phyloP scores from a whole-genome alignment of 2,113 vertebrate species.

The Pluvianellus socialis region DNA sequence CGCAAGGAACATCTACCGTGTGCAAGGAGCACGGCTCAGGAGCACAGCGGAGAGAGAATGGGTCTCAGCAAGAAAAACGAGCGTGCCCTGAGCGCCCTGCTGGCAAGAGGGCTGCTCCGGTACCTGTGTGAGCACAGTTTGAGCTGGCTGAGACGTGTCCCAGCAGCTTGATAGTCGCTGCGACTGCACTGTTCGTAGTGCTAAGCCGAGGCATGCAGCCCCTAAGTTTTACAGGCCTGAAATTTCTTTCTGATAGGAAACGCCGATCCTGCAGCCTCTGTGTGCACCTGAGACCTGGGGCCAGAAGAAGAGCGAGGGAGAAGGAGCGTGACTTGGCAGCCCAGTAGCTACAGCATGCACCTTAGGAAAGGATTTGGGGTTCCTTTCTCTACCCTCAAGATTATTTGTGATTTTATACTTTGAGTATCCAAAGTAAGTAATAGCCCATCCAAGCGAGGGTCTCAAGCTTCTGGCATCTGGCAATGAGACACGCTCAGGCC shows the following conservation, averaged over 20 bases:
- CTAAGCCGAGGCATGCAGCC: neutral
- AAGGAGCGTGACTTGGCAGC: neutral
- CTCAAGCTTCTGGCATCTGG: neutral
- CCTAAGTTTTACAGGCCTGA: neutral
- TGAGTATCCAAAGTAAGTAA: neutral
- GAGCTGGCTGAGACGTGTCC: neutral
- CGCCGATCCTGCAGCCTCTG: neutral
- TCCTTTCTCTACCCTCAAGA: neutral
- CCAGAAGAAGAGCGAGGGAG: accelerated
- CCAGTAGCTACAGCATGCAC: neutral
- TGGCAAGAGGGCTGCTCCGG: neutral
- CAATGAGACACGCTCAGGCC: neutral
- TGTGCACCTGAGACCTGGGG: neutral
- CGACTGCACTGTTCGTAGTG: neutral
- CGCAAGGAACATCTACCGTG: neutral
- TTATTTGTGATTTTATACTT: neutral
- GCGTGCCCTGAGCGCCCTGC: accelerated
- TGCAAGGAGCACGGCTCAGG: neutral
- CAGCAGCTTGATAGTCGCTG: neutral
- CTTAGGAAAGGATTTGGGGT: neutral
- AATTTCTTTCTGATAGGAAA: neutral
- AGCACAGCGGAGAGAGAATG: neutral
- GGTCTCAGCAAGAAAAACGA: neutral
- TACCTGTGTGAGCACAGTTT: neutral
- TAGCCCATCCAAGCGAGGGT: neutral